Conservation (phyloP, 2,888 invertebrate genomes). For the Idaea straminata region DNA sequence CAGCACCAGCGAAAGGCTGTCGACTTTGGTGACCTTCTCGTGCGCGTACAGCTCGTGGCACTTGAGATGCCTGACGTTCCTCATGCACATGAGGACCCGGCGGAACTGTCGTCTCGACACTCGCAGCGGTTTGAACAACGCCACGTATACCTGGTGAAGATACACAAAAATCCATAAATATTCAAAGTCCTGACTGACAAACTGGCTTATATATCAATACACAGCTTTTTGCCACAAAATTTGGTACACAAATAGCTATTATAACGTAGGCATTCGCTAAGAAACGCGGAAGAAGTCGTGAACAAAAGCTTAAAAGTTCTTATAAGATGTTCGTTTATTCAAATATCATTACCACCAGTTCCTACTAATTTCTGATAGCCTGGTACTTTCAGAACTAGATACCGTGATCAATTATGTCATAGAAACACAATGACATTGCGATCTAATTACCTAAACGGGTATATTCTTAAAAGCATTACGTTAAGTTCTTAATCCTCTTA, state of each 20-base stretch:
- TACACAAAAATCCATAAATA: background rate
- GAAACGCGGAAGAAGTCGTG: too few relatives aligned
- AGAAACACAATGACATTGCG: background rate
- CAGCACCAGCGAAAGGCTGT: conserved; percentile 90
- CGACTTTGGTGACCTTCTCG: conserved; percentile 93
- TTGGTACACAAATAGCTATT: too few relatives aligned
- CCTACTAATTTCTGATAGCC: too few relatives aligned
- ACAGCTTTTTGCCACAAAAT: too few relatives aligned
- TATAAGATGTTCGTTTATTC: too few relatives aligned
- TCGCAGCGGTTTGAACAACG: conserved; percentile 90
- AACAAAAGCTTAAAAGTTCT: too few relatives aligned
- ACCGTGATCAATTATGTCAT: background rate
- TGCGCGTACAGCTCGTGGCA: conserved; percentile 93
- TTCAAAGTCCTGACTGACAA: too few relatives aligned
- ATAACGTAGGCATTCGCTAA: too few relatives aligned
- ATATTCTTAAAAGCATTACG: background rate
- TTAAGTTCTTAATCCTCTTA: background rate
- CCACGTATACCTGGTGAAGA: conserved; percentile 84
- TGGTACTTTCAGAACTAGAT: background rate
- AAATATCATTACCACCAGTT: too few relatives aligned
- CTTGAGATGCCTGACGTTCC: conserved; percentile 88
- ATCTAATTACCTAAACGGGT: background rate
- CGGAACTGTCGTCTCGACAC: conserved; percentile 91
- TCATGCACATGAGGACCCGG: conserved; percentile 89
- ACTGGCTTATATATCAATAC: too few relatives aligned